Evolutionary conservation across 2,888 invertebrate species (phyloP), one percentile per base, ranked within the genome.

Genomic region (Pachymerium ferrugineum): DNA sequence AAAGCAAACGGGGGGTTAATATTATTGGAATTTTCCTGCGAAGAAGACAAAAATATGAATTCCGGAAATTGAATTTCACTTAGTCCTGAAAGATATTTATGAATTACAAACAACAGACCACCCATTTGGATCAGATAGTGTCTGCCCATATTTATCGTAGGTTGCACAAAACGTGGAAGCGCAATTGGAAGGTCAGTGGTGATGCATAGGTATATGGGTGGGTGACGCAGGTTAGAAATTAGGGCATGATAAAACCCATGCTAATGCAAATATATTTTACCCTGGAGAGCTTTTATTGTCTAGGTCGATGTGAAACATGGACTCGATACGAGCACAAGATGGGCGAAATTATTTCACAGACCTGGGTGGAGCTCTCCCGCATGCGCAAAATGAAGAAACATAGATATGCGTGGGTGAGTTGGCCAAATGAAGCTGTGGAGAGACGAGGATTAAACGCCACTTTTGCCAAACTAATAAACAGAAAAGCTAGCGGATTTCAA

Each of bases 261-360:
- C 70, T 69, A 69, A 69, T 69, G 70, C 70, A 69, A 69, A 69
- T 69, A 69, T 33, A 33, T 69, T 30, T 69, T 30, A 19, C 70
- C 70, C 70, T 6, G 12, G 70, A 69, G 70, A 69, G 70, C 70
- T 31, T 30, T 69, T 69, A 69, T 69, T 69, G 70, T 69, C 70
- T 69, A 33, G 70, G 70, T 69, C 70, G 70, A 69, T 69, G 70
- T 69, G 70, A 69, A 69, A 69, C 70, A 69, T 69, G 70, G 70
- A 16, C 33, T 30, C 33, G 70, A 69, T 69, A 31, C 19, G 70
- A 33, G 70, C 31, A 33, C 70, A 31, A 16, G 33, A 69, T 62
- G 70, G 70, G 70, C 30, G 70, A 33, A 69, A 33, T 69, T 33
- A 69, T 33, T 33, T 31, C 10, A 22, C 30, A 33, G 31, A 33